Base-by-base conservation (phyloP, 2,113 vertebrate species). In the Callipepla squamata region DNA sequence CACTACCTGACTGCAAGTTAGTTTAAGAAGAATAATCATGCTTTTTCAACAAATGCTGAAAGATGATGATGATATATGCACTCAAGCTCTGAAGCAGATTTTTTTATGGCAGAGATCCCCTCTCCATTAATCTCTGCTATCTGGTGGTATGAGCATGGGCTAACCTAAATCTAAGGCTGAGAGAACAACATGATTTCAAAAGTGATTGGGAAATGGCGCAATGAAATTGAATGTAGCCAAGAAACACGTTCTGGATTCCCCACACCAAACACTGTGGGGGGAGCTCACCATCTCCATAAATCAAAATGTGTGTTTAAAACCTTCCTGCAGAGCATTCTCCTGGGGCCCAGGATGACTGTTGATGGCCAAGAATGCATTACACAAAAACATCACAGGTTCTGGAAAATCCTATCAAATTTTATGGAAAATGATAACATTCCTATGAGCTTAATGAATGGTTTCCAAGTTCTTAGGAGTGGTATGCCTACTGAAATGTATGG, bases 361-460 rank as follows among this genome's bases (percentile, higher is more conserved):
- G 85, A 91, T 92, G 85, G 85, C 90, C 61, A 94, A 88, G 94
- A 95, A 94, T 66, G 68, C 23, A 68, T 81, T 88, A 73, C 23
- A 9, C 38, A 75, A 90, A 94, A 81, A 30, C 65, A 92, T 93
- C 92, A 79, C 69, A 95, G 80, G 83, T 66, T 69, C 85, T 94
- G 87, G 82, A 94, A 96, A 96, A 92, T 85, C 61, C 81, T 80
- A 87, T 94, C 89, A 89, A 91, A 90, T 83, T 88, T 95, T 91
- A 95, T 84, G 88, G 90, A 94, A 85, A 79, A 90, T 1, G 32
- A 90, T 96, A 96, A 91, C 47, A 67, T 93, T 95, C 73, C 85
- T 92, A 62, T n/a, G 57, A 83, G 61, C 76, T 95, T 91, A 90
- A 88, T 86, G 75, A 92, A 63, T 47, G 1, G 2, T 65, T 75